Base-by-base conservation (phyloP, 2,888 invertebrate species). In the Tolmerus cingulatus region DNA sequence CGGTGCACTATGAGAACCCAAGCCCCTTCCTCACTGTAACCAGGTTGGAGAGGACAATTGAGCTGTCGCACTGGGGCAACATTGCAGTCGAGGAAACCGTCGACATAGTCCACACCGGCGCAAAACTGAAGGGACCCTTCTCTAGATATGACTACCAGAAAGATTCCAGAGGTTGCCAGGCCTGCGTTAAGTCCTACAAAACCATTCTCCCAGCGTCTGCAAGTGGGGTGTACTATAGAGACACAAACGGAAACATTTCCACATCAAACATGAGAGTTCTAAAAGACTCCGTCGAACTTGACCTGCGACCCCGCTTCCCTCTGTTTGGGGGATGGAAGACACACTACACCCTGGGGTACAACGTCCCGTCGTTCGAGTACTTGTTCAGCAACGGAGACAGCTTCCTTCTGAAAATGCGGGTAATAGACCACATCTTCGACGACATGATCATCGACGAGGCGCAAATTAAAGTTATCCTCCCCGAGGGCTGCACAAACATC, bases 241-340 rank as follows among this genome's bases (percentile, higher is more conserved):
- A 99, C 92, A 98, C 98, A 89, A 99, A 99, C 92, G 99, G 98
- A 57, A 99, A 99, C 92, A 99, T 99, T 90, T 99, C 99, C 0
- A 99, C 99, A 12, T 98, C 98, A 0, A 96, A 97, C 92, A 96
- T 99, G 93, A 95, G 96, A 89, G 93, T 96, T 34, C 94, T 96
- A 90, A 97, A 97, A 89, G 98, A 99, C 91, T 96, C 97, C 57
- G 98, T 99, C 8, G 99, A 99, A 91, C 93, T 99, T 4, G 99
- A 99, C 91, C 94, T 99, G n/a, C 94, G 98, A 82, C 99, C 99
- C 0, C 94, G 99, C 90, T 99, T 99, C 92, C 99, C 99, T 3
- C 94, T 99, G 5, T 99, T 99, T 92, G 99, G 99, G 87, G 99
- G 99, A 16, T 99, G 99, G 99, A 97, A 97, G 92, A 99, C 98